phyloP scores from a whole-genome alignment of 2,113 vertebrate genomes.

The Emberiza fucata region DNA sequence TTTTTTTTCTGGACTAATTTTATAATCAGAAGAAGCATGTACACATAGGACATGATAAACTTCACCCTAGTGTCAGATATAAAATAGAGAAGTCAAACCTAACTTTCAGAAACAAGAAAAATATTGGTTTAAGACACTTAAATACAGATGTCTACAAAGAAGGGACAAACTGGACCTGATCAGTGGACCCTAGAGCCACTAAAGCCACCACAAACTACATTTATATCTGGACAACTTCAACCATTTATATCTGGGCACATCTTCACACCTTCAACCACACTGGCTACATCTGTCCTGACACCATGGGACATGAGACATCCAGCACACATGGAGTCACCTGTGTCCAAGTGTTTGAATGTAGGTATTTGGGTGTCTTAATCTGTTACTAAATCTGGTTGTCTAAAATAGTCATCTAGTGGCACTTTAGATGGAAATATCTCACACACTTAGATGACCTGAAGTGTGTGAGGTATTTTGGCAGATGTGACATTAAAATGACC shows the following conservation, averaged over 20 bases:
- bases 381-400: not conserved
- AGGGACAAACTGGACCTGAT: not conserved
- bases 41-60: not conserved
- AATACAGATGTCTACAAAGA: not conserved
- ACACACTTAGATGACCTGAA: not conserved
- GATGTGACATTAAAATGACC: not conserved
- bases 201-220: not conserved
- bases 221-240: not conserved
- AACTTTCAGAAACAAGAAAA: not conserved
- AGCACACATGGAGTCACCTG: not conserved
- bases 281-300: not conserved
- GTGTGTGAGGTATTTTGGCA: not conserved
- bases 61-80: fast-evolving
- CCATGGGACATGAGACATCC: not conserved
- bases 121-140: not conserved
- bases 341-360: not conserved
- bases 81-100: not conserved
- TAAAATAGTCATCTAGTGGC: not conserved
- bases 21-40: not conserved
- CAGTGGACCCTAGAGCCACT: not conserved
- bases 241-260: not conserved
- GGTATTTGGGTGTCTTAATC: not conserved
- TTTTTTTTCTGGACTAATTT: not conserved
- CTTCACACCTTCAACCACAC: not conserved
- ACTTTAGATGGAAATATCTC: not conserved